Base-by-base conservation (phyloP, 2,888 invertebrate species). In the Epinotia ramella region DNA sequence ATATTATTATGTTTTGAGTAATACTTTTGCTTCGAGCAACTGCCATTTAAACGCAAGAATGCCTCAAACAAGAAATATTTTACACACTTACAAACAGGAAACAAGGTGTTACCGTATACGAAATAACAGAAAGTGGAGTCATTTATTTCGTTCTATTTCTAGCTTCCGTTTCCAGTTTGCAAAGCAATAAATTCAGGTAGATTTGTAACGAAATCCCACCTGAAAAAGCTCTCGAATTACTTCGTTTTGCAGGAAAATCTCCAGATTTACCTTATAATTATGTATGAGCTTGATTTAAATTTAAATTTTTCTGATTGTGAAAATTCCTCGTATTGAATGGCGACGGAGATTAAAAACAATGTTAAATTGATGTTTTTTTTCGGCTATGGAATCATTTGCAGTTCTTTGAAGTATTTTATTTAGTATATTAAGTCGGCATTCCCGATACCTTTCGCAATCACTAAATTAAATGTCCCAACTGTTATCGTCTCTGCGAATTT, bases 191-290 rank as follows among this genome's bases (percentile, higher is more conserved):
- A 74, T 74, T 49, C 74, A 74, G 59, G 49, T 70, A 70, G 74
- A 74, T 74, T 74, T 74, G 74, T 69, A 70, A 70, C 74, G 20
- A 64, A 70, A 74, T 70, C 74, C 69, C 74, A 69, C 69, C 74
- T 70, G 74, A 65, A 70, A 74, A 70, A 74, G 69, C 74, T 65
- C 69, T 74, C 63, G 64, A 74, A 74, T 74, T 70, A 69, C 74
- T 74, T 59, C 59, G 49, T 74, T 74, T 49, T 33, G 59, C 57
- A 5, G 69, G 68, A 67, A 74, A 74, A 74, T 74, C 57, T 69
- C 28, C 49, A 70, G 74, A 74, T 74, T 74, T 65, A 57, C 74
- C 74, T 74, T 70, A 74, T 74, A 74, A 74, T 74, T 74, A 74
- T 74, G 74, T 69, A 74, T 70, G 69, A 70, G 74, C n/a, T 74